Conservation (phyloP, 2,888 invertebrate genomes). For the Crematogaster levior region DNA sequence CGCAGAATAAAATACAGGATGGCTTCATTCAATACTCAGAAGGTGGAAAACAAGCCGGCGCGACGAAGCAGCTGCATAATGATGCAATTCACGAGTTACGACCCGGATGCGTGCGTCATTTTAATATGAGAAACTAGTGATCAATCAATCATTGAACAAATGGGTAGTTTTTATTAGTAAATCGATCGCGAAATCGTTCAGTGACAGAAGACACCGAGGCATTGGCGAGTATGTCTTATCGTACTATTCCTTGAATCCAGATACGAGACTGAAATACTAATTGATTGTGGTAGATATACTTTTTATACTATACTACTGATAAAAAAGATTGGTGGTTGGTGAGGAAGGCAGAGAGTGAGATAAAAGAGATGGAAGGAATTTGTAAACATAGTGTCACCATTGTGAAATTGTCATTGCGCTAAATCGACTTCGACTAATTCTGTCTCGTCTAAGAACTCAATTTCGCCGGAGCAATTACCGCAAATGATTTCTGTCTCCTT, state of each 20-base stretch:
- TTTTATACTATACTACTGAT: neutral
- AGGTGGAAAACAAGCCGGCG: neutral
- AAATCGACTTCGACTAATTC: slow-evolving; percentile 68
- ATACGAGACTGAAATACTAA: slow-evolving; percentile 21
- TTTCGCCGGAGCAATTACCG: slow-evolving; percentile 74
- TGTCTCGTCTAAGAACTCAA: slow-evolving; percentile 73
- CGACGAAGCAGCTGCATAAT: neutral
- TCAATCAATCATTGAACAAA: slow-evolving; percentile 8
- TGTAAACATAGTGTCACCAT: slow-evolving; percentile 24
- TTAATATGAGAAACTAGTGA: slow-evolving; percentile 13
- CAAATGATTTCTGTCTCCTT: slow-evolving; percentile 63
- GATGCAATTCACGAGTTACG: slow-evolving; percentile 15
- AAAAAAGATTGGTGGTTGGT: neutral
- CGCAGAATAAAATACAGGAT: slow-evolving; percentile 30
- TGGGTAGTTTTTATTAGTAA: neutral
- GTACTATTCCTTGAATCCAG: slow-evolving; percentile 4
- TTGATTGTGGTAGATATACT: slow-evolving; percentile 1
- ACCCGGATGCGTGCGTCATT: slow-evolving; percentile 24
- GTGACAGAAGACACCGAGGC: neutral
- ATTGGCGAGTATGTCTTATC: neutral
- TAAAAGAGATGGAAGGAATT: neutral
- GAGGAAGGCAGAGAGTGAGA: neutral
- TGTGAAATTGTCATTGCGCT: slow-evolving; percentile 15
- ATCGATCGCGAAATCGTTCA: slow-evolving; percentile 5
- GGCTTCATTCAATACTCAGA: slow-evolving; percentile 40